Evolutionary conservation across 1,140 invertebrate genomes (phyloP), one percentile per base, ranked within the genome.

Genomic region (Drosophila ficusphila): DNA sequence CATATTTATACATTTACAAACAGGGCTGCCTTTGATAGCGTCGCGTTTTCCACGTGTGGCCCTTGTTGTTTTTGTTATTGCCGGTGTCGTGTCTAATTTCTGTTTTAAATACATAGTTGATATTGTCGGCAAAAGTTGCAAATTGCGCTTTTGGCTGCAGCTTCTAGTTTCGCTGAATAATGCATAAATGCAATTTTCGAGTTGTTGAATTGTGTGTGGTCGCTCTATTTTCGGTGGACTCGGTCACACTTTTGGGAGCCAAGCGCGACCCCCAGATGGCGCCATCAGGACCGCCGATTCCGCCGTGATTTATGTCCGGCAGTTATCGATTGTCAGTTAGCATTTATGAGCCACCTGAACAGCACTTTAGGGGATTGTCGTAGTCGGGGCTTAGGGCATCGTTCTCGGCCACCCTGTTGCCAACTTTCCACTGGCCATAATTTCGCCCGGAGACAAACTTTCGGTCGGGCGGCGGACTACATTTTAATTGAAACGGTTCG

Each of bases 71-170:
- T 18, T 23, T 72, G 72, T 44, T 58, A 49, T 56, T 54, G 75
- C 48, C 62, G 58, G 58, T 82, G 79, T 67, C 81, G 81, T 58
- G 76, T 85, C 79, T 85, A 85, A 85, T 85, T 85, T 85, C 49
- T 74, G 76, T 86, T 85, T 85, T 79, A 85, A 85, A 85, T 79
- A 85, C 79, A 85, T 85, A 86, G 81, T 79, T 85, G 81, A 86
- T 85, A 76, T 71, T 23, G 56, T 44, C 19, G 49, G 76, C 23
- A 79, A 85, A 85, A 72, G 76, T 85, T 83, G 69, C 12, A 76
- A 60, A 76, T 79, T 79, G 75, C 41, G 54, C 49, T 71, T 77
- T 81, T 51, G 34, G 33, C 46, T 62, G 21, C 34, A 19, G 53
- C 48, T 69, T 21, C 46, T 27, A 31, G 33, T 19, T 36, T 46